Conservation (phyloP, 2,797 vertebrate species). For the Meriones psammophilus region DNA sequence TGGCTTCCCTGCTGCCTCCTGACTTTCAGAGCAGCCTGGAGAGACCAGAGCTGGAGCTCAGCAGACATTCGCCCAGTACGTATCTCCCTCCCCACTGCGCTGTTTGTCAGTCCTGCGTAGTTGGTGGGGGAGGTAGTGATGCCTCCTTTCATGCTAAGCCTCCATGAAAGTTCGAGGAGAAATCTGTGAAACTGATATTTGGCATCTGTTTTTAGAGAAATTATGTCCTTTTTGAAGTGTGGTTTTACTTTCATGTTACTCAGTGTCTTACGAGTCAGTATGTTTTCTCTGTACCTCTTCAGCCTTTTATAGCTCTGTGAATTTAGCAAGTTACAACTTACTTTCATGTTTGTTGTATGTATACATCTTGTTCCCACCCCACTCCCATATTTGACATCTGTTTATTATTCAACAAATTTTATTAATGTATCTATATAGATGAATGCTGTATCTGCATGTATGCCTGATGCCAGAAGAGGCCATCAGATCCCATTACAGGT, state of each 20-base stretch:
- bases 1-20: slow-evolving; percentile 85
- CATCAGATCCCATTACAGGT: no score
- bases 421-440: no score
- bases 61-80: slow-evolving; percentile 84
- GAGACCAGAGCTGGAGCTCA: slow-evolving; percentile 84
- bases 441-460: no score
- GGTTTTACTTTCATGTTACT: slow-evolving; percentile 44
- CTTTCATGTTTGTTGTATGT: slow-evolving; percentile 44
- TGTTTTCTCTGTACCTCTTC: slow-evolving; percentile 60
- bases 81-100: slow-evolving; percentile 84
- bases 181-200: slow-evolving; percentile 66
- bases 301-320: slow-evolving; percentile 5
- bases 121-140: slow-evolving; percentile 82
- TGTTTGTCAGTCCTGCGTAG: slow-evolving; percentile 79
- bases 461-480: no score
- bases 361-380: not conserved
- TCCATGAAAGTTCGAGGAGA: slow-evolving; percentile 74
- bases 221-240: slow-evolving; percentile 70
- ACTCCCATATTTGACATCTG: not conserved
- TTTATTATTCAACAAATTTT: no score
- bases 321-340: slow-evolving; percentile 56
- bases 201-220: slow-evolving; percentile 67
- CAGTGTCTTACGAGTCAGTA: slow-evolving; percentile 28
- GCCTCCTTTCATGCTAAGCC: slow-evolving; percentile 77
- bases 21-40: slow-evolving; percentile 85